Conservation (phyloP, 2,113 vertebrate genomes). For the Syngnathus typhle region DNA sequence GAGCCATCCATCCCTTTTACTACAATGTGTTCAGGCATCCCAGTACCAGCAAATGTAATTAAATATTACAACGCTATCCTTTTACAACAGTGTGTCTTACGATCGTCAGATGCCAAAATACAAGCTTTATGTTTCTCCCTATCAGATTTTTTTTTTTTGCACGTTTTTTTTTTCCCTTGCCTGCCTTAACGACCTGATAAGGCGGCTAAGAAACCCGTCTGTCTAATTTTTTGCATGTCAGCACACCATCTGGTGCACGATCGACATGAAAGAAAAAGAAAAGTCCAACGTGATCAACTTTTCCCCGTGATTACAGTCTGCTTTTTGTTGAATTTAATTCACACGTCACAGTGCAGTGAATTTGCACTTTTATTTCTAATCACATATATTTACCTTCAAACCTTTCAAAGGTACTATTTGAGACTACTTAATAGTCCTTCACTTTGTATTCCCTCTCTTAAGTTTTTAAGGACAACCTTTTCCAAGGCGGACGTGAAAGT, state of each 20-base stretch:
- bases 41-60: not conserved
- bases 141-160: conserved; percentile 22
- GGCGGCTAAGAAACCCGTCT: conserved; percentile 58
- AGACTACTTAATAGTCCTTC: conserved; percentile 6
- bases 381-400: conserved; percentile 12
- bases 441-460: not conserved
- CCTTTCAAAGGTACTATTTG: conserved; percentile 2
- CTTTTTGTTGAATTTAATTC: not conserved
- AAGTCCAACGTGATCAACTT: conserved; percentile 27
- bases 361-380: not conserved
- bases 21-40: not conserved
- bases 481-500: conserved; percentile 13
- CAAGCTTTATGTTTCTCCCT: conserved; percentile 18
- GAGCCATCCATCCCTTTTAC: not conserved
- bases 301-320: not conserved
- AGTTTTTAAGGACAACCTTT: conserved; percentile 11
- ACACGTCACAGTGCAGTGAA: no score
- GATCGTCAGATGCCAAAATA: conserved; percentile 9
- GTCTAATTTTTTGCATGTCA: conserved; percentile 65
- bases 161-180: not conserved
- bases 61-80: not conserved
- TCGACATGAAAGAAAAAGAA: conserved; percentile 47
- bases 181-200: conserved; percentile 28
- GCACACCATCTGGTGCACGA: conserved; percentile 57
- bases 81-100: not conserved